A percentile compares a stretch with the other conserved stretches of the same genome.
phyloP scores from a whole-genome alignment of 2,797 vertebrate genomes.

The Mionectes olivaceus region DNA sequence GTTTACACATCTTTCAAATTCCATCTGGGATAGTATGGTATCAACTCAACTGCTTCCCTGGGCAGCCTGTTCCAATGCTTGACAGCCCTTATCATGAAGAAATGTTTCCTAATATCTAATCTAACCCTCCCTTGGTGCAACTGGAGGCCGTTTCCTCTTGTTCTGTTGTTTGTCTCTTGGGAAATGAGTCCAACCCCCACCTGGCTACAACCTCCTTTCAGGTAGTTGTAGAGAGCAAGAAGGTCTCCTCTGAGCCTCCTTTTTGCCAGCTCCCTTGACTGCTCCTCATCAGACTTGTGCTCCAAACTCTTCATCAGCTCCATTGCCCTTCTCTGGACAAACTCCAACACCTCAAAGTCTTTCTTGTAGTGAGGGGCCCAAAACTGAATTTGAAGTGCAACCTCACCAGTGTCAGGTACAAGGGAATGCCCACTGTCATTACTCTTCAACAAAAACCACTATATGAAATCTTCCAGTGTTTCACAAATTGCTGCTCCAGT shows the following conservation, averaged over 20 bases:
- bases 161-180: background rate
- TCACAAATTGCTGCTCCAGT: background rate
- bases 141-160: rapidly evolving
- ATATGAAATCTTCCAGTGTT: background rate
- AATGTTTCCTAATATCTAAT: background rate
- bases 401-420: background rate
- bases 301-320: background rate
- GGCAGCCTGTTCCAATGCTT: background rate
- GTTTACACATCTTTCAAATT: background rate
- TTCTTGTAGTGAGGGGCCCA: background rate
- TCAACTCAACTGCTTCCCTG: background rate
- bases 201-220: background rate
- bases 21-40: background rate
- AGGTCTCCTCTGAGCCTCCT: background rate
- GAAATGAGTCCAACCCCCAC: rapidly evolving
- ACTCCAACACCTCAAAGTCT: background rate
- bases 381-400: background rate
- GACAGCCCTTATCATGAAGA: background rate
- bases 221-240: background rate
- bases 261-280: background rate
- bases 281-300: background rate
- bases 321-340: background rate
- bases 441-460: background rate
- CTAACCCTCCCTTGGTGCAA: background rate
- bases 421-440: background rate